Evolutionary conservation across 1,140 invertebrate genomes (phyloP).

Genomic region (Potamilus streckersoni): DNA sequence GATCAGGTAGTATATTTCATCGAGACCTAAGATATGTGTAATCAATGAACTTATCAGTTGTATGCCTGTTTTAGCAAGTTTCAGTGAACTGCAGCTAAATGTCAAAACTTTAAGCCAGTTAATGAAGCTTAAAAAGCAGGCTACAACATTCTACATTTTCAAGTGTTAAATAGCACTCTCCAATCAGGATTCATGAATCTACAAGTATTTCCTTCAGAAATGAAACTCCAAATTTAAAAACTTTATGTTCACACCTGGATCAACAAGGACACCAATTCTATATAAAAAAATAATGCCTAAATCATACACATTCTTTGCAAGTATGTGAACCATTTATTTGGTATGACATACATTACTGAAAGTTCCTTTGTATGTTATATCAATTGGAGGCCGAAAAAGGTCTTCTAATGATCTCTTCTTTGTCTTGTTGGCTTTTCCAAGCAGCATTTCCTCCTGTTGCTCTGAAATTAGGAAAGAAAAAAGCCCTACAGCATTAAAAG

Average conservation of each 20-base stretch:
- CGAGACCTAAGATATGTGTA: too few species aligned
- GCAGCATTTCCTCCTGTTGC: slow-evolving; percentile 52
- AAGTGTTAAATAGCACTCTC: neutral
- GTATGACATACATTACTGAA: slow-evolving; percentile 70
- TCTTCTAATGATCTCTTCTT: slow-evolving; percentile 77
- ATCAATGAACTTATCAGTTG: too few species aligned
- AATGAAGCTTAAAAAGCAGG: too few species aligned
- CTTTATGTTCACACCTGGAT: neutral
- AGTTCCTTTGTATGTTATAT: slow-evolving; percentile 78
- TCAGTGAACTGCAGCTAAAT: too few species aligned
- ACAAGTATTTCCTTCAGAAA: neutral
- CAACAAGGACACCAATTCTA: neutral
- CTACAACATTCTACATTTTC: neutral
- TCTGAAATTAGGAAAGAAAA: slow-evolving; percentile 34
- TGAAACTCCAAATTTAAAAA: neutral
- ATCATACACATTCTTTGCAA: neutral
- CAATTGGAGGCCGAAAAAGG: slow-evolving; percentile 81
- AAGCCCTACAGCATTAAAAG: too few species aligned
- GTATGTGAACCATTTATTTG: neutral
- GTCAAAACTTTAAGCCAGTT: too few species aligned
- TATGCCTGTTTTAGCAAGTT: too few species aligned
- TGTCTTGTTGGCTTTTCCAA: slow-evolving; percentile 21
- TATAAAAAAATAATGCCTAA: neutral
- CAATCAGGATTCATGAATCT: neutral
- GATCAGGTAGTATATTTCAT: too few species aligned